A percentile compares a stretch with the other conserved stretches of the same genome.
Conservation (phyloP, 2,888 invertebrate species). For the Ophion obscuratus region DNA sequence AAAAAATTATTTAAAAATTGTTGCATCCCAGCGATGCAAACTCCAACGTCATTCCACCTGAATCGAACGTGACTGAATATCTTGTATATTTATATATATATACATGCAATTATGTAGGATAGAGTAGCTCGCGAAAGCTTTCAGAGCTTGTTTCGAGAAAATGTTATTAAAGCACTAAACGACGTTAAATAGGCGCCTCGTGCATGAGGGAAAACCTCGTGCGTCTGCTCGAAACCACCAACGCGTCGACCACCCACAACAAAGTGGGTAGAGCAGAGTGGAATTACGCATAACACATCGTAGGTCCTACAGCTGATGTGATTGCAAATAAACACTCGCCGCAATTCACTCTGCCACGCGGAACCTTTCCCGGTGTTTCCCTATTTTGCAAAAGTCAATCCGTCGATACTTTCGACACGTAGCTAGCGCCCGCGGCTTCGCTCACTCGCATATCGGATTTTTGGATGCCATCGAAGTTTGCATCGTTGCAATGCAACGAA, state of each 20-base stretch:
- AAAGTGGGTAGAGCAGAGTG: slow-evolving; percentile 11
- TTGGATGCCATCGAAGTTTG: not conserved
- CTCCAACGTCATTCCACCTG: not conserved
- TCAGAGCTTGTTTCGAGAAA: slow-evolving; percentile 36
- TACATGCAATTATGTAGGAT: not conserved
- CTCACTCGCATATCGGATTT: not conserved
- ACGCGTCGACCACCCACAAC: not conserved
- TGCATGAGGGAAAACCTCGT: slow-evolving; percentile 20
- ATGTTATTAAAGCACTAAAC: slow-evolving; percentile 19
- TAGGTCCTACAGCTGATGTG: slow-evolving; percentile 1
- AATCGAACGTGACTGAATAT: not conserved
- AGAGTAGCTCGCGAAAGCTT: slow-evolving; percentile 18
- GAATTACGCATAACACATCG: slow-evolving; percentile 10
- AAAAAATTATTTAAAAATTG: too few relatives aligned
- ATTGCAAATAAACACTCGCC: slow-evolving; percentile 24
- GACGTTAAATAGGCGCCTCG: slow-evolving; percentile 25
- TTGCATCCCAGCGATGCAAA: too few relatives aligned
- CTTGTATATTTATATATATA: not conserved
- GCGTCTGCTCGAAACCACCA: slow-evolving; percentile 3
- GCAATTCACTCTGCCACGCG: slow-evolving; percentile 15
- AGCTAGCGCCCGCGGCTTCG: not conserved
- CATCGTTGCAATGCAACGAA: too few relatives aligned
- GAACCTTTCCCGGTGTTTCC: slow-evolving; percentile 15
- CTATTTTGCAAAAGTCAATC: slow-evolving; percentile 11
- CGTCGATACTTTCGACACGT: not conserved